Conservation (phyloP, 2,888 invertebrate genomes). For the Phengaris arion region DNA sequence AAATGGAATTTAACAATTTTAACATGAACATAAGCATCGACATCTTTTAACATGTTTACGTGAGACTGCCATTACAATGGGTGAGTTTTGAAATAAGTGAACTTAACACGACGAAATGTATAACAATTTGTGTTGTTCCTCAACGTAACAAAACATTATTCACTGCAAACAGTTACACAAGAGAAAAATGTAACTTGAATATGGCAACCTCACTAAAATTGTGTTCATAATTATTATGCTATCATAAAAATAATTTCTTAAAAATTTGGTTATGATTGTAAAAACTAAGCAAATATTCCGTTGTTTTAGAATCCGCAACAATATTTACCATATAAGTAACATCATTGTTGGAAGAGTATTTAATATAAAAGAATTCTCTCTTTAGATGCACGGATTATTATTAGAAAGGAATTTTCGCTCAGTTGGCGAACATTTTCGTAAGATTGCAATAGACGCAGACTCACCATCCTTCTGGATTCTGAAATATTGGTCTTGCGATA, state of each 20-base stretch:
- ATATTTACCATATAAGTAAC: slow-evolving; percentile 9
- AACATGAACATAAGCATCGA: slow-evolving; percentile 41
- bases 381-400: slow-evolving; percentile 3
- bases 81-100: neutral
- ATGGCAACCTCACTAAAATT: slow-evolving; percentile 62
- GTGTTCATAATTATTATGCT: slow-evolving; percentile 32
- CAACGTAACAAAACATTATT: neutral
- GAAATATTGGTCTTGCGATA: slow-evolving; percentile 71
- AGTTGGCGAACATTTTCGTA: slow-evolving; percentile 67
- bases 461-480: slow-evolving; percentile 75
- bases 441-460: slow-evolving; percentile 56
- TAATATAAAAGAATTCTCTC: neutral
- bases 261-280: slow-evolving; percentile 54
- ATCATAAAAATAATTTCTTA: slow-evolving; percentile 31
- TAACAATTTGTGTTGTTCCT: neutral
- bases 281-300: slow-evolving; percentile 59
- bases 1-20: neutral
- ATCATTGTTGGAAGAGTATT: neutral
- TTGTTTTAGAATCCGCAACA: slow-evolving; percentile 32
- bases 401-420: slow-evolving; percentile 54
- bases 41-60: slow-evolving; percentile 57
- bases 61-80: slow-evolving; percentile 67
- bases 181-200: slow-evolving; percentile 23
- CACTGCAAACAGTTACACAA: neutral
- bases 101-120: neutral